Conservation (phyloP, 2,888 invertebrate species). For the Leptogaster cylindrica region DNA sequence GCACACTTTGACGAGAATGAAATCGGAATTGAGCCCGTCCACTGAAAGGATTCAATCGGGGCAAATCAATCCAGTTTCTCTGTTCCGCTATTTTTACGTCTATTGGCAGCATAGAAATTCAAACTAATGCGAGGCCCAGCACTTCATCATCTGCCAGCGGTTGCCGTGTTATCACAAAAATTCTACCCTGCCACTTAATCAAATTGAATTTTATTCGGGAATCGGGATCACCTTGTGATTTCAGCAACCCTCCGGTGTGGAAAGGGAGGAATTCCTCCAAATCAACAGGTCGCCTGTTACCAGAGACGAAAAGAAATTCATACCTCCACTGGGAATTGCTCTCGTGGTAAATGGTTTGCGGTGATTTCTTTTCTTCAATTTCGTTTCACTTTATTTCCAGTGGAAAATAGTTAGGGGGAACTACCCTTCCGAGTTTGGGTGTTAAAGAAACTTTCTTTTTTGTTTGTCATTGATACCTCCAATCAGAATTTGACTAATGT, state of each 20-base stretch:
- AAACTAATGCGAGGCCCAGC: too few relatives aligned
- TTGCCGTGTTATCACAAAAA: slow-evolving; percentile 14
- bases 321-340: slow-evolving; percentile 32
- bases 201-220: slow-evolving; percentile 39
- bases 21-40: too few relatives aligned
- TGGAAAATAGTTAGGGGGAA: background rate
- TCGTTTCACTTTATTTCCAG: background rate
- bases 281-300: slow-evolving; percentile 27
- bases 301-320: slow-evolving; percentile 24
- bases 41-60: background rate
- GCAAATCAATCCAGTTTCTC: slow-evolving; percentile 1
- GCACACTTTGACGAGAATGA: too few relatives aligned
- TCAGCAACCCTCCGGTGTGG: background rate
- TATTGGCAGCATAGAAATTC: too few relatives aligned
- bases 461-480: too few relatives aligned
- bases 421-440: too few relatives aligned
- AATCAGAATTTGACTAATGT: too few relatives aligned
- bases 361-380: slow-evolving; percentile 15
- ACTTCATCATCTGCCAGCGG: background rate
- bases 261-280: slow-evolving; percentile 2
- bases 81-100: too few relatives aligned
- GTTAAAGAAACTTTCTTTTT: too few relatives aligned
- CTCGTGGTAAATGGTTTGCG: slow-evolving; percentile 16
- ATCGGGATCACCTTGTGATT: slow-evolving; percentile 3
- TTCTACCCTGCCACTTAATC: slow-evolving; percentile 29